phyloP scores from a whole-genome alignment of 1,140 invertebrate species.

The Pseudomyrmex dendroicus region DNA sequence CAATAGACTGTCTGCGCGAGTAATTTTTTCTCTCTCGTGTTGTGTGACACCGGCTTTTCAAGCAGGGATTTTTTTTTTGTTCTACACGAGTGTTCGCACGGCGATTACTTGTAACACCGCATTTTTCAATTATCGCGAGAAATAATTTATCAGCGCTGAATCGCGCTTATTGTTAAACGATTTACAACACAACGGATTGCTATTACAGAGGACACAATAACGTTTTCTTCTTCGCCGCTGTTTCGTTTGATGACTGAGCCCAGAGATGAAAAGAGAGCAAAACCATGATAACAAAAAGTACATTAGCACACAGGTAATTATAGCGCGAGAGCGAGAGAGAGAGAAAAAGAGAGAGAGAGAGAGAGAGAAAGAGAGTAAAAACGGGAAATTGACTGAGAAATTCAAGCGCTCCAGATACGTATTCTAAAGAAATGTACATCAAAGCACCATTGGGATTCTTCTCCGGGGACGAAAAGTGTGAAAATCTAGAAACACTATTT shows the following conservation, averaged over 20 bases:
- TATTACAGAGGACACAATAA: conserved; percentile 33
- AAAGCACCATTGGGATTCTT: conserved; percentile 52
- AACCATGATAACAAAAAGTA: conserved; percentile 54
- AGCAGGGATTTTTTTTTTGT: conserved; percentile 8
- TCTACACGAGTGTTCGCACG: background rate
- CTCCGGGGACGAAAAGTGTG: conserved; percentile 31
- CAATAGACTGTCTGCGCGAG: conserved; percentile 64
- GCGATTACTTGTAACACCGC: background rate
- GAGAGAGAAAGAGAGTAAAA: background rate
- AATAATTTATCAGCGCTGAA: background rate
- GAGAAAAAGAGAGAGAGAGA: too few species aligned
- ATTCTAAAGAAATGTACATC: conserved; percentile 62
- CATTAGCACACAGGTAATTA: conserved; percentile 57
- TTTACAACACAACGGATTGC: conserved; percentile 9
- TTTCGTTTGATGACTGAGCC: conserved; percentile 36
- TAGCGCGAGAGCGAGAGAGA: conserved; percentile 6
- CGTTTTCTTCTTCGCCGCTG: background rate
- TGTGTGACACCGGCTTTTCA: conserved; percentile 32
- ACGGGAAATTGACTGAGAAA: conserved; percentile 54
- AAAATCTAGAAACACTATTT: conserved; percentile 54
- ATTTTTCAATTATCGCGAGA: background rate
- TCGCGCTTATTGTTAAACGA: background rate
- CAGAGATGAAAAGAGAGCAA: conserved; percentile 30
- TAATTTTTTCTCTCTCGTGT: conserved; percentile 35
- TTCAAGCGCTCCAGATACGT: conserved; percentile 31